Evolutionary conservation across 1,140 invertebrate genomes (phyloP), one percentile per base, ranked within the genome.

Genomic region (Uloborus diversus): DNA sequence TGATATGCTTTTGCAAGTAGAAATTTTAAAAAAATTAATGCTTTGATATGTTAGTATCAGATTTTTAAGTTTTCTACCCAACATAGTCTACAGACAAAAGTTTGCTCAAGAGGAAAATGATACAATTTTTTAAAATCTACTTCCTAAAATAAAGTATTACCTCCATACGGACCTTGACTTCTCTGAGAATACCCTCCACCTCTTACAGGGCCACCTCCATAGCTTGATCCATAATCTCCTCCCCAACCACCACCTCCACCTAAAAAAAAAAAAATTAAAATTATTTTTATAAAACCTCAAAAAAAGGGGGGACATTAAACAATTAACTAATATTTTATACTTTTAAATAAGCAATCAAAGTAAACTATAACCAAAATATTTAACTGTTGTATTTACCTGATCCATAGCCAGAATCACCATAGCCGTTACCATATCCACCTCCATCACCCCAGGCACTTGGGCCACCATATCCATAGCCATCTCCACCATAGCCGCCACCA

Each of bases 161-260:
- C 78, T 35, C 78, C 78, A 71, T 80, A 80, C n/a, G 82, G 82
- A 30, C 82, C 82, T 65, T 69, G 51, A 32, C 82, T 68, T 53
- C 82, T 53, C 23, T 82, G 81, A 2, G 70, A 75, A 61, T 82
- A 82, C 30, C 79, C 81, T 20, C 70, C 70, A 57, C 75, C 57
- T 66, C 78, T 30, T 1, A 82, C 56, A 33, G 82, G 73, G 37
- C 82, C 82, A 64, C 82, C 82, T 3, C 79, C 79, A 73, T 81
- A 81, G 42, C 80, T 79, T 27, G 62, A 79, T 17, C 82, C 82
- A 81, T 82, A 82, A 23, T 70, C 75, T 2, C 65, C 64, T 4
- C 80, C 61, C 59, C 70, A 75, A 2, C 71, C 80, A 30, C 80
- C 71, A 20, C 78, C 78, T 42, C 61, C 61, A 51, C 37, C 20